Conservation (phyloP, 1,140 invertebrate genomes). For the Sweltsa coloradensis region DNA sequence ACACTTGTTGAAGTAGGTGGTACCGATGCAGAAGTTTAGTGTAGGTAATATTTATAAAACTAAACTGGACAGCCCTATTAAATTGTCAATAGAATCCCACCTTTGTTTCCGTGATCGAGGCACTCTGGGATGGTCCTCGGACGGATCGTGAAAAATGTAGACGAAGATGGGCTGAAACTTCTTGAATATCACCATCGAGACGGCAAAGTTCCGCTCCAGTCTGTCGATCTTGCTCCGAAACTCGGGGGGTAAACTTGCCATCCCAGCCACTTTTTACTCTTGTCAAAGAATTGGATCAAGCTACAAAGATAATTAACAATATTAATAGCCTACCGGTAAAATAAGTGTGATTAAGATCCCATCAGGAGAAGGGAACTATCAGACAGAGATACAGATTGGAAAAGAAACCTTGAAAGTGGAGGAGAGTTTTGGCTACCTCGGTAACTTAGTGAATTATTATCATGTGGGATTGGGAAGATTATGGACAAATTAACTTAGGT, state of each 20-base stretch:
- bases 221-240: slow-evolving; percentile 76
- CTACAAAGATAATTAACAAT: slow-evolving; percentile 35
- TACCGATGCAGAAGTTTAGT: too few relatives aligned
- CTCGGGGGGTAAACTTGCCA: slow-evolving; percentile 76
- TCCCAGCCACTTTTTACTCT: slow-evolving; percentile 92
- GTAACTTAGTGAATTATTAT: too few relatives aligned
- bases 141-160: slow-evolving; percentile 61
- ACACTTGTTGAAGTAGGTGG: too few relatives aligned
- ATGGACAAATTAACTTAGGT: too few relatives aligned
- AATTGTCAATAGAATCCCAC: slow-evolving; percentile 30
- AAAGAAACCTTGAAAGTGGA: too few relatives aligned
- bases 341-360: neutral
- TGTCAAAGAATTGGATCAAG: slow-evolving; percentile 88
- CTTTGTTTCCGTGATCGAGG: slow-evolving; percentile 57
- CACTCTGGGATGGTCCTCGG: slow-evolving; percentile 41
- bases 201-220: slow-evolving; percentile 85
- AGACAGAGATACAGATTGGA: too few relatives aligned
- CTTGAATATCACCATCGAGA: slow-evolving; percentile 88
- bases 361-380: too few relatives aligned
- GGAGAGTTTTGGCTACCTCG: too few relatives aligned
- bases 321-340: too few relatives aligned
- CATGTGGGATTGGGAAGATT: too few relatives aligned
- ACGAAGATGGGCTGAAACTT: slow-evolving; percentile 84
- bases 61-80: too few relatives aligned
- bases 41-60: too few relatives aligned